Conservation (phyloP, 1,140 invertebrate genomes). For the Drosophila takahashii region DNA sequence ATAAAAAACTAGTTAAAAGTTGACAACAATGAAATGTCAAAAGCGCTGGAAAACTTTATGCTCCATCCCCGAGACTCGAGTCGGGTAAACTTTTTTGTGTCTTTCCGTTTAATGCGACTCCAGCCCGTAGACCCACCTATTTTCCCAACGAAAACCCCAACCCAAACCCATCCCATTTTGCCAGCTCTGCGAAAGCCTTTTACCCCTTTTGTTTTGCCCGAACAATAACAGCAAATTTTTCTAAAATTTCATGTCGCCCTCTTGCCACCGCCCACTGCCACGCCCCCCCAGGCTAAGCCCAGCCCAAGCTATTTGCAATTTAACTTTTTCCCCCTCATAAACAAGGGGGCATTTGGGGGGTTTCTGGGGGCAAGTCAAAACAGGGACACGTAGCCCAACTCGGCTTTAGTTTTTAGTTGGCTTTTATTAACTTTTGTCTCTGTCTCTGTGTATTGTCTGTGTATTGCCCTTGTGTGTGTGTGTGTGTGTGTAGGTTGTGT, state of each 20-base stretch:
- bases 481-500: constrained; percentile 16
- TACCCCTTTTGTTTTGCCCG: constrained; percentile 66
- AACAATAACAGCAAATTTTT: constrained; percentile 81
- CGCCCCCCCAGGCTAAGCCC: constrained; percentile 34
- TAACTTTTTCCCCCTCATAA: constrained; percentile 64
- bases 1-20: constrained; percentile 82
- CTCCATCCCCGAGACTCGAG: constrained; percentile 11
- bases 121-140: constrained; percentile 36
- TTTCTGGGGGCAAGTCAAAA: constrained; percentile 50
- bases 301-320: constrained; percentile 79
- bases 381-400: constrained; percentile 67
- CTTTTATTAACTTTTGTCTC: constrained; percentile 81
- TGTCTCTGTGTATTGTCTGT: background rate
- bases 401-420: constrained; percentile 80
- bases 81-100: constrained; percentile 62
- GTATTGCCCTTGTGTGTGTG: constrained; percentile 10
- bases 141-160: constrained; percentile 1
- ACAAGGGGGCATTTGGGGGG: background rate
- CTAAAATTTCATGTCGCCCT: constrained; percentile 75
- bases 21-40: constrained; percentile 80
- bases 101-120: constrained; percentile 60
- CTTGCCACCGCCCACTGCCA: constrained; percentile 11
- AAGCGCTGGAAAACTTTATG: constrained; percentile 68
- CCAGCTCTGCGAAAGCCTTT: constrained; percentile 32
- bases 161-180: constrained; percentile 3